phyloP scores from a whole-genome alignment of 1,140 invertebrate genomes.

The Orius insidiosus region DNA sequence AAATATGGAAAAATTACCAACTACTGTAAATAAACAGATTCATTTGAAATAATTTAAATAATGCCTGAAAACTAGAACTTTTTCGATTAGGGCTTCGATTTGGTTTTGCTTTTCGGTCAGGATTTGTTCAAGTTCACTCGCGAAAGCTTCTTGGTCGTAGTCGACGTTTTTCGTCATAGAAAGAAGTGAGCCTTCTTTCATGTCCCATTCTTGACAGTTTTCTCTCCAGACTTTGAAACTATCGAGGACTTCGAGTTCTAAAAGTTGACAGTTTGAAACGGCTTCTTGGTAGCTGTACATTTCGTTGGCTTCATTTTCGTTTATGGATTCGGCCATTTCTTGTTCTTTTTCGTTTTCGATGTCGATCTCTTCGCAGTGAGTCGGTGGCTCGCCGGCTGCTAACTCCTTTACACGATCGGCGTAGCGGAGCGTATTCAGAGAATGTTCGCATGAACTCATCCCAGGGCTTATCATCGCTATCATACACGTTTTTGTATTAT shows the following conservation, averaged over 20 bases:
- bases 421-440: conserved; percentile 91
- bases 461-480: conserved; percentile 98
- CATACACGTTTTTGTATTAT: conserved; percentile 97
- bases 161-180: conserved; percentile 78
- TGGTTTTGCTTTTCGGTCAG: neutral
- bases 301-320: conserved; percentile 78
- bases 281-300: conserved; percentile 88
- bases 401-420: conserved; percentile 89
- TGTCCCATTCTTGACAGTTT: conserved; percentile 54
- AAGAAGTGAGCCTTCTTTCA: conserved; percentile 50
- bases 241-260: conserved; percentile 89
- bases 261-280: conserved; percentile 80
- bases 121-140: neutral
- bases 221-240: conserved; percentile 60
- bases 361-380: conserved; percentile 31
- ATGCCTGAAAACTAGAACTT: conserved; percentile 20
- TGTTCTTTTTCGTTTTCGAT: conserved; percentile 17
- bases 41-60: conserved; percentile 20
- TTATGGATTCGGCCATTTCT: conserved; percentile 14
- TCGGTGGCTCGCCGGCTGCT: conserved; percentile 28
- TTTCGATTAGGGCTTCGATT: conserved; percentile 17
- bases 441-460: conserved; percentile 89
- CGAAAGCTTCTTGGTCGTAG: conserved; percentile 69
- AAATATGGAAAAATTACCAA: too few species aligned
- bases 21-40: neutral